These are phyloP conservation scores for Contarinia nasturtii DNA, from an alignment of 1,140 invertebrate species.

Conservation along the genomic window DNA sequence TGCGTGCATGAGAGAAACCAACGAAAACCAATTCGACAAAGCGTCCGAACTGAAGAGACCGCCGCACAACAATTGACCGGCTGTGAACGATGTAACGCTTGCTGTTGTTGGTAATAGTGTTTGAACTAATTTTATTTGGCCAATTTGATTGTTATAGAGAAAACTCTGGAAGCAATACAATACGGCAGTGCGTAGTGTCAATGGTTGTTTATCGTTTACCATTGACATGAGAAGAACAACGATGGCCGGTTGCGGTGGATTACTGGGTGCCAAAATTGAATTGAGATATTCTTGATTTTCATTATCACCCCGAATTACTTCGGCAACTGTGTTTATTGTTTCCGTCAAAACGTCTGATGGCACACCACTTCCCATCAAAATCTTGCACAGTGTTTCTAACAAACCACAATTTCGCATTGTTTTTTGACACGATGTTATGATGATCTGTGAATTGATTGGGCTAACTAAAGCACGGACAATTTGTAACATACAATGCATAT, in stretches of 20 bases:
- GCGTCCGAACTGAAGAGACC: slow-evolving; percentile 81
- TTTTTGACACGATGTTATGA: slow-evolving; percentile 66
- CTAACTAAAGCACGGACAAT: slow-evolving; percentile 78
- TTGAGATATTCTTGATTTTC: slow-evolving; percentile 86
- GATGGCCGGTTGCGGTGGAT: slow-evolving; percentile 78
- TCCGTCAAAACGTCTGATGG: slow-evolving; percentile 91
- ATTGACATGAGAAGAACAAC: slow-evolving; percentile 94
- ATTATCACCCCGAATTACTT: slow-evolving; percentile 79
- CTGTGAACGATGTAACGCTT: slow-evolving; percentile 45
- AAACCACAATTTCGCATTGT: slow-evolving; percentile 69
- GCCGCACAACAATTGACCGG: slow-evolving; percentile 84
- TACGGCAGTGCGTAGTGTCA: slow-evolving; percentile 78
- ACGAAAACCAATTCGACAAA: slow-evolving; percentile 96
- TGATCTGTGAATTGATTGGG: slow-evolving; percentile 61
- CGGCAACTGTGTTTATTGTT: slow-evolving; percentile 87
- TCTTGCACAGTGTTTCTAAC: slow-evolving; percentile 64
- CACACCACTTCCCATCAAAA: slow-evolving; percentile 89
- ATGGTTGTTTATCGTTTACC: slow-evolving; percentile 96
- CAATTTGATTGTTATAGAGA: slow-evolving; percentile 81
- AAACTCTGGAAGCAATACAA: slow-evolving; percentile 96
- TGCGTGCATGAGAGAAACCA: slow-evolving; percentile 76
- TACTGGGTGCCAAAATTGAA: slow-evolving; percentile 78
- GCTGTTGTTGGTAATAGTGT: slow-evolving; percentile 72
- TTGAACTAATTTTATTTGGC: slow-evolving; percentile 72
- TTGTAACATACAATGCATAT: slow-evolving; percentile 80